Evolutionary conservation across 2,888 invertebrate species (phyloP).

Genomic region (Polietes domitor): DNA sequence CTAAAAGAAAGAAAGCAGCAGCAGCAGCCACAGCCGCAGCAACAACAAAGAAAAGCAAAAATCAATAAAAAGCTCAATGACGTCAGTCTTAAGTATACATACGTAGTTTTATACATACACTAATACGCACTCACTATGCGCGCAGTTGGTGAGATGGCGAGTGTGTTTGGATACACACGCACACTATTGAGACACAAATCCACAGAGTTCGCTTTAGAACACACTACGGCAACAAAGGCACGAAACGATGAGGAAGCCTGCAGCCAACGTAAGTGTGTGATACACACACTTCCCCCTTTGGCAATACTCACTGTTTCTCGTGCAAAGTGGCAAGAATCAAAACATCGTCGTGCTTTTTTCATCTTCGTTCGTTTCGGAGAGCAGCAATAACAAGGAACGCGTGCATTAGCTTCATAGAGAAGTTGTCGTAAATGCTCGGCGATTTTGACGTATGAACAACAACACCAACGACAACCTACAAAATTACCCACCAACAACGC

Average conservation of each 20-base stretch:
- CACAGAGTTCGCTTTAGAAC: constrained; percentile 25
- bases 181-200: constrained; percentile 13
- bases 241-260: constrained; percentile 15
- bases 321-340: neutral
- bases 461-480: neutral
- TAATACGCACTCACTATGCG: constrained; percentile 28
- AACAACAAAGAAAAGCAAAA: constrained; percentile 66
- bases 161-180: neutral
- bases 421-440: neutral
- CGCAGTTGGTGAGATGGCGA: neutral
- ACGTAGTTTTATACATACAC: constrained; percentile 37
- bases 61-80: constrained; percentile 79
- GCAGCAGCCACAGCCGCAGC: constrained; percentile 15
- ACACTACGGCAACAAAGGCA: constrained; percentile 23
- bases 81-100: constrained; percentile 73
- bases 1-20: constrained; percentile 15
- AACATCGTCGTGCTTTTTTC: constrained; percentile 24
- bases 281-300: neutral
- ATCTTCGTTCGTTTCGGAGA: neutral
- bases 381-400: neutral
- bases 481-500: neutral
- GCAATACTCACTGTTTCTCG: neutral
- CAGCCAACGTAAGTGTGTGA: neutral
- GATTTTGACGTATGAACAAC: constrained; percentile 5
- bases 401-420: neutral